Conservation (phyloP, 1,140 invertebrate genomes). For the Scylla paramamosain region DNA sequence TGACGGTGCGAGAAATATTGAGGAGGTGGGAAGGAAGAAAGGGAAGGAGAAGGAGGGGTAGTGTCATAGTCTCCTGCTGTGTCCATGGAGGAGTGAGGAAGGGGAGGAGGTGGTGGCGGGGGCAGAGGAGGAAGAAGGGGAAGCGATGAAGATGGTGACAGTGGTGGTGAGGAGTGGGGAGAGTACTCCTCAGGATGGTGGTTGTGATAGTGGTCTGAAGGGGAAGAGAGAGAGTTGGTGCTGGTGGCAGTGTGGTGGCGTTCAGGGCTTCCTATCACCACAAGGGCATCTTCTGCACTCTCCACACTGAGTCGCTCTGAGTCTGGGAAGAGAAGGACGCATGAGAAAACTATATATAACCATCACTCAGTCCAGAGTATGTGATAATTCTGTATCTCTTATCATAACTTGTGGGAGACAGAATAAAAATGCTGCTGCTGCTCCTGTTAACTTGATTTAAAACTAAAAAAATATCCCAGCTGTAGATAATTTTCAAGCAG, state of each 20-base stretch:
- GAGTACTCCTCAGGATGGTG: constrained; percentile 38
- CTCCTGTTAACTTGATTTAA: no score
- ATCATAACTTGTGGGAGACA: no score
- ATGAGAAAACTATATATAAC: background rate
- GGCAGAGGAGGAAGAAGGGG: background rate
- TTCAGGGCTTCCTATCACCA: constrained; percentile 73
- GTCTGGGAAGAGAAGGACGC: constrained; percentile 39
- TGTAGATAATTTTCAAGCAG: no score
- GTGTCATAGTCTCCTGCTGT: background rate
- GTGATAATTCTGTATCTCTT: background rate
- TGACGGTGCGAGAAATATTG: constrained; percentile 14
- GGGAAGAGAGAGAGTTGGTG: background rate
- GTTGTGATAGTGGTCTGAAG: constrained; percentile 5
- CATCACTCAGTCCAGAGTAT: background rate
- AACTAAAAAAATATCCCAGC: no score
- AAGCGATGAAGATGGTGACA: constrained; percentile 34
- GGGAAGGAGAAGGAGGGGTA: constrained; percentile 34
- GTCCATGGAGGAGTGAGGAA: background rate
- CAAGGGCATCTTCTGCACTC: constrained; percentile 80
- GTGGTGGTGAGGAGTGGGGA: constrained; percentile 61
- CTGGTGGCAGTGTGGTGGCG: background rate
- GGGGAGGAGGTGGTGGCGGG: constrained; percentile 4
- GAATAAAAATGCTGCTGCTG: no score
- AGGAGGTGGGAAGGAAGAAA: constrained; percentile 6
- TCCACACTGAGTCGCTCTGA: constrained; percentile 78